Conservation (phyloP, 2,113 vertebrate species). For the Gadus macrocephalus region DNA sequence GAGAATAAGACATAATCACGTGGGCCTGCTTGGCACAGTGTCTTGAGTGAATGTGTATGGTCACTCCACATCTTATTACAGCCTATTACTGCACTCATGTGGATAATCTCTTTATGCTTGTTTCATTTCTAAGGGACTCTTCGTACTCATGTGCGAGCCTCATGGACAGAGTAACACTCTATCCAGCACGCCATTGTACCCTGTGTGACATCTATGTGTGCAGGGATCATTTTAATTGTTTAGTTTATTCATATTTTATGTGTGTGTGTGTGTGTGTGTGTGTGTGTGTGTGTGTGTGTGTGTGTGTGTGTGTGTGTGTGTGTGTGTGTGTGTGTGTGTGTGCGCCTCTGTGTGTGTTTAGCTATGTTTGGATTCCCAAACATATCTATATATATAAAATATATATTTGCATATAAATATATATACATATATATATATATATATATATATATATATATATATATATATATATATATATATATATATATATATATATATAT, state of each 20-base stretch:
- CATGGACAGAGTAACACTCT: conserved; percentile 25
- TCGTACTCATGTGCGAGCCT: conserved; percentile 45
- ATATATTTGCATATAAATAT: too few species aligned
- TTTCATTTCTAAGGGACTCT: conserved; percentile 54
- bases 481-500: too few species aligned
- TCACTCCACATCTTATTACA: conserved; percentile 58
- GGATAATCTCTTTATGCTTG: conserved; percentile 55
- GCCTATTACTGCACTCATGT: conserved; percentile 62
- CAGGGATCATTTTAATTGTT: conserved; percentile 38
- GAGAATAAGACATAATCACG: conserved; percentile 36
- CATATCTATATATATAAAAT: too few species aligned
- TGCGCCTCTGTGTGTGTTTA: conserved; percentile 16
- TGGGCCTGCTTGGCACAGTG: conserved; percentile 34
- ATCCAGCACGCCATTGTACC: conserved; percentile 26
- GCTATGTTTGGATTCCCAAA: conserved; percentile 14
- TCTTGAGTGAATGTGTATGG: conserved; percentile 42
- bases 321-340: conserved; percentile 14
- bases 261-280: conserved; percentile 14
- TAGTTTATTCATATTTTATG: conserved; percentile 7
- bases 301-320: conserved; percentile 11
- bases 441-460: too few species aligned
- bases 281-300: conserved; percentile 18
- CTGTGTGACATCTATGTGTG: conserved; percentile 37
- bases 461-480: too few species aligned
- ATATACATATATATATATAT: too few species aligned